phyloP scores from a whole-genome alignment of 2,888 invertebrate species.

The Eurytoma adleriae region DNA sequence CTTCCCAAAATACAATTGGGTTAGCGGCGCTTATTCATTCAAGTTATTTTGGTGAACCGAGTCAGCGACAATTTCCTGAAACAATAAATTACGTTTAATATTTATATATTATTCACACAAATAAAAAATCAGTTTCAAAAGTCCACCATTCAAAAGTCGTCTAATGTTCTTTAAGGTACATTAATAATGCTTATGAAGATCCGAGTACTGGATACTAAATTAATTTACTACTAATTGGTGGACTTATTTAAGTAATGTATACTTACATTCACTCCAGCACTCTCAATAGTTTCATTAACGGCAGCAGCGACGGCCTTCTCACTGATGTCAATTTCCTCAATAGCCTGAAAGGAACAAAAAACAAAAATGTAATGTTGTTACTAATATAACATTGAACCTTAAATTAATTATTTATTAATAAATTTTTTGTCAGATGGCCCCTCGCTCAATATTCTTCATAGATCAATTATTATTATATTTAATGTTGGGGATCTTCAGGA shows the following conservation, averaged over 20 bases:
- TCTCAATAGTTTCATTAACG: constrained; percentile 71
- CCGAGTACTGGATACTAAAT: neutral
- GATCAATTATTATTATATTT: constrained; percentile 59
- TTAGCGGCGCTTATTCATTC: constrained; percentile 73
- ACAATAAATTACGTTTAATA: constrained; percentile 56
- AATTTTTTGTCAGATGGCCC: constrained; percentile 73
- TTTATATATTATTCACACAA: constrained; percentile 1
- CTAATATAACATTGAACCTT: neutral
- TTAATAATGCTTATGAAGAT: neutral
- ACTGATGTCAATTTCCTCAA: constrained; percentile 73
- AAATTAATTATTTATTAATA: constrained; percentile 1
- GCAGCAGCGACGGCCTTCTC: constrained; percentile 74
- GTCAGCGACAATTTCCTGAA: constrained; percentile 73
- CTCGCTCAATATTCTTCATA: constrained; percentile 71
- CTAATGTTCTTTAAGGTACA: neutral
- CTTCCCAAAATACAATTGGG: constrained; percentile 75
- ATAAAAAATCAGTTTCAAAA: neutral
- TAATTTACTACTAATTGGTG: constrained; percentile 21
- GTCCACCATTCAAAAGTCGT: neutral
- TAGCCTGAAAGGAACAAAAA: constrained; percentile 65
- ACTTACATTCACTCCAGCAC: constrained; percentile 71
- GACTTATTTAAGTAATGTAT: constrained; percentile 20
- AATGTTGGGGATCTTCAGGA: constrained; percentile 64
- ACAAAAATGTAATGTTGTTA: constrained; percentile 11
- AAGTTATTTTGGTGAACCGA: constrained; percentile 72